These are phyloP conservation scores for Cerastis leucographa DNA, from an alignment of 2,888 invertebrate genomes.

Conservation along the genomic window DNA sequence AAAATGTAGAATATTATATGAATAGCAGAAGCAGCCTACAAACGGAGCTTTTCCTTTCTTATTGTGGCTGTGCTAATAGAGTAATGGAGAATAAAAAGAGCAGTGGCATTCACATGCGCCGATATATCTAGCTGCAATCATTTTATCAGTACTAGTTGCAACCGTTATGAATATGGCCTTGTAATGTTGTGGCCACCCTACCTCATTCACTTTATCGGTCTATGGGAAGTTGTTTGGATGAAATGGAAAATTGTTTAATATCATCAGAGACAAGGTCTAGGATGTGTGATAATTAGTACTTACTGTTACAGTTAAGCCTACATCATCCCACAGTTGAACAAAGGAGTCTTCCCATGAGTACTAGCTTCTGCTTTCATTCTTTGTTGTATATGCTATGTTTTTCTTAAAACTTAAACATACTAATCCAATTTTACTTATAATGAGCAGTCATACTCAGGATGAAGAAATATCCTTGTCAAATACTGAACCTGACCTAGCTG, in stretches of 20 bases:
- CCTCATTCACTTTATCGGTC: slow-evolving; percentile 19
- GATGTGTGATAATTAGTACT: neutral
- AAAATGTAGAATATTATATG: neutral
- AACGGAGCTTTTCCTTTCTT: neutral
- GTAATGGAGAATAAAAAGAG: neutral
- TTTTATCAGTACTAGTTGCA: slow-evolving; percentile 16
- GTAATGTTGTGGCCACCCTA: slow-evolving; percentile 1
- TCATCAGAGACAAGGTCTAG: neutral
- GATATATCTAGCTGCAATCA: slow-evolving; percentile 19
- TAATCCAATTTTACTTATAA: neutral
- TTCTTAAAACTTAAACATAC: neutral
- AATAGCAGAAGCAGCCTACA: neutral
- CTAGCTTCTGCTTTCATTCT: neutral
- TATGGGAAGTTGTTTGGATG: neutral
- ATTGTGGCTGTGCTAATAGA: neutral
- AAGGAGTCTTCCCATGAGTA: neutral
- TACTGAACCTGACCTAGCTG: too few species aligned
- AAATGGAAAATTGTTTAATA: slow-evolving; percentile 2
- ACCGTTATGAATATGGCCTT: slow-evolving; percentile 46
- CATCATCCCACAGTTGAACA: neutral
- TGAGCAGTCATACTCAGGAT: neutral
- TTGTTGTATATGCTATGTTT: neutral
- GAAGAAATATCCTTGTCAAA: neutral
- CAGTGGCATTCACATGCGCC: neutral
- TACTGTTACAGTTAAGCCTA: neutral